Percentiles rank a stretch among this genome's conserved stretches.
phyloP scores from a whole-genome alignment of 1,140 invertebrate genomes.

The Trissolcus basalis region DNA sequence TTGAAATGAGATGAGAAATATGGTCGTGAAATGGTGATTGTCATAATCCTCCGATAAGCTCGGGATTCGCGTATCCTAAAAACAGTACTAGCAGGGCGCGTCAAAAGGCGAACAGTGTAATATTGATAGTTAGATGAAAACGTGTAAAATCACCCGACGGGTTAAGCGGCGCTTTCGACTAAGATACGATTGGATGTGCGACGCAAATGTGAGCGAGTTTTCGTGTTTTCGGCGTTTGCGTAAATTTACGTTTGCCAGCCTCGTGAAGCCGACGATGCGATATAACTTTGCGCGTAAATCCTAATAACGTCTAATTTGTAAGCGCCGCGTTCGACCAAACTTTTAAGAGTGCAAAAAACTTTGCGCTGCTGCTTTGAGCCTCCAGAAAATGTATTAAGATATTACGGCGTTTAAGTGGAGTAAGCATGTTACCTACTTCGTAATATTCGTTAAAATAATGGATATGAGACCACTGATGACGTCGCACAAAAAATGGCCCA shows the following conservation, averaged over 20 bases:
- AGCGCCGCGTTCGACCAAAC: slow-evolving; percentile 53
- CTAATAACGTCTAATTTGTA: slow-evolving; percentile 71
- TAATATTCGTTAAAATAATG: slow-evolving; percentile 54
- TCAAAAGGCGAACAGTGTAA: slow-evolving; percentile 35
- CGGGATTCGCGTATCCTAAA: slow-evolving; percentile 20
- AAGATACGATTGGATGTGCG: slow-evolving; percentile 59
- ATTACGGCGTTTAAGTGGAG: slow-evolving; percentile 47
- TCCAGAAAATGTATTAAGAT: slow-evolving; percentile 50
- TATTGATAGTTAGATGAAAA: slow-evolving; percentile 17
- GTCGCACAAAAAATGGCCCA: slow-evolving; percentile 7
- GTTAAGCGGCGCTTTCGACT: slow-evolving; percentile 39
- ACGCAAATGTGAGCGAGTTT: slow-evolving; percentile 55
- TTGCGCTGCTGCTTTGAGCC: slow-evolving; percentile 31
- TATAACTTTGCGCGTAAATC: slow-evolving; percentile 69
- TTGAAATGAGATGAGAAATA: slow-evolving; percentile 11
- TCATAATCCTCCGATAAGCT: slow-evolving; percentile 36
- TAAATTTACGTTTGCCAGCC: slow-evolving; percentile 54
- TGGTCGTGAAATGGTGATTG: slow-evolving; percentile 11
- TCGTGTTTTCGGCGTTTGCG: slow-evolving; percentile 60
- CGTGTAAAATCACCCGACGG: slow-evolving; percentile 45
- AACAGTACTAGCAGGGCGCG: slow-evolving; percentile 19
- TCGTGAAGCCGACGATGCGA: slow-evolving; percentile 56
- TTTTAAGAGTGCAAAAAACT: slow-evolving; percentile 54
- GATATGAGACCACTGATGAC: slow-evolving; percentile 24
- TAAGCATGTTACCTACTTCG: slow-evolving; percentile 51